Base-by-base conservation (phyloP, 2,113 vertebrate species). In the Sinocyclocheilus anshuiensis region DNA sequence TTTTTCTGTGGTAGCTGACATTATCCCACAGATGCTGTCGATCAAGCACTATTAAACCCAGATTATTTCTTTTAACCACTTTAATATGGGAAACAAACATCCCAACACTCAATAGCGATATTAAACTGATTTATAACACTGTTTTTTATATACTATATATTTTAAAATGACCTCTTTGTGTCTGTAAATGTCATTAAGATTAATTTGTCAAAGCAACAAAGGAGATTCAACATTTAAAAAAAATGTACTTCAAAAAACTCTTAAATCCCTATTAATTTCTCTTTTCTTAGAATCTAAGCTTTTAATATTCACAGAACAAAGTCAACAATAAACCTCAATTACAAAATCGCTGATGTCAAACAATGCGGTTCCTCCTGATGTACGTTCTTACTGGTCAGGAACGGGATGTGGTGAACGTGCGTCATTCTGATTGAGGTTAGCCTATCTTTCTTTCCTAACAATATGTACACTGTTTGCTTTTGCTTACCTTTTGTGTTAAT, bases 311-410 rank as follows among this genome's bases (percentile, higher is more conserved):
- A 22, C 10, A 24, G 4, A 29, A 81, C 39, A 42, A 20, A 45
- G 81, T 50, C 81, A 75, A 57, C 50, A 72, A 18, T 59, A 69
- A 80, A 24, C 67, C n/a, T 75, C 77, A 59, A 26, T 74, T 69
- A 57, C 77, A 45, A 53, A 71, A 53, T 63, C 61, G 12, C 53
- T 87, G 77, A 89, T 83, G 88, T 89, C 88, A 89, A 82, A 53
- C 61, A 61, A 16, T 80, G 39, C 29, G 24, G 59, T 87, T 87
- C 81, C 77, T 69, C 59, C 12, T 76, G 33, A 8, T 80, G 61
- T 65, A 33, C 36, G 71, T 77, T 50, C 22, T 72, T 57, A 53
- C 72, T 74, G 63, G 71, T 75, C 59, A 39, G 59, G 81, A 75
- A 79, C 88, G 79, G 88, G 86, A 85, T 87, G 86, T 75, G 88